These are phyloP conservation scores for Pangasius djambal DNA, from an alignment of 2,797 vertebrate species.

Conservation along the genomic window DNA sequence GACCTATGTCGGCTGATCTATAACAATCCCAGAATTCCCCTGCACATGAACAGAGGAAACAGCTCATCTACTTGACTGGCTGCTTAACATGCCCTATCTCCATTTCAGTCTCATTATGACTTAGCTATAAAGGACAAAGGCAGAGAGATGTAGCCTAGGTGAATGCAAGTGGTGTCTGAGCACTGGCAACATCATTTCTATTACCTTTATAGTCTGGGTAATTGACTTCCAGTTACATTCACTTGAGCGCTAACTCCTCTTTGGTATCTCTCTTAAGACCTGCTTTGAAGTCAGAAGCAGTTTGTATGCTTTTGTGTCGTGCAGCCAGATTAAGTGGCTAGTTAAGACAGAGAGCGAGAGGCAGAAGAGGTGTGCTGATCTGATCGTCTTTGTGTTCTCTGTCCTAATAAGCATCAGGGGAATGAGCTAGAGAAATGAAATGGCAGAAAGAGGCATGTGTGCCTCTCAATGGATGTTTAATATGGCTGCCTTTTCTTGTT, in stretches of 20 bases:
- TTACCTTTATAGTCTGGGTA: constrained; percentile 65
- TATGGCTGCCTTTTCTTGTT: constrained; percentile 3
- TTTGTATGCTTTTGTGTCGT: constrained; percentile 51
- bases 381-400: constrained; percentile 55
- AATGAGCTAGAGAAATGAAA: constrained; percentile 39
- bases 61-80: constrained; percentile 38
- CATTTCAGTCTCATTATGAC: constrained; percentile 57
- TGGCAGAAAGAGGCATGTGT: background rate
- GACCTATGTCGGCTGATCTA: constrained; percentile 37
- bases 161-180: constrained; percentile 44
- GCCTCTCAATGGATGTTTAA: constrained; percentile 14
- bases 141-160: constrained; percentile 40
- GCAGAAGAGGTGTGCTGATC: constrained; percentile 47
- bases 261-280: constrained; percentile 58
- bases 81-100: constrained; percentile 49
- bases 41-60: constrained; percentile 43
- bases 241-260: constrained; percentile 62
- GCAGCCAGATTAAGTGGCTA: constrained; percentile 61
- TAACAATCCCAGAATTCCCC: constrained; percentile 46
- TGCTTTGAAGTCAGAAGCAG: constrained; percentile 60
- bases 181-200: constrained; percentile 62
- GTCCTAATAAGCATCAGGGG: constrained; percentile 60
- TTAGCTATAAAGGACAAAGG: constrained; percentile 51
- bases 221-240: constrained; percentile 69
- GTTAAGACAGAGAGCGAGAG: constrained; percentile 50